Conservation (phyloP, 2,888 invertebrate species). For the Bedellia somnulentella region DNA sequence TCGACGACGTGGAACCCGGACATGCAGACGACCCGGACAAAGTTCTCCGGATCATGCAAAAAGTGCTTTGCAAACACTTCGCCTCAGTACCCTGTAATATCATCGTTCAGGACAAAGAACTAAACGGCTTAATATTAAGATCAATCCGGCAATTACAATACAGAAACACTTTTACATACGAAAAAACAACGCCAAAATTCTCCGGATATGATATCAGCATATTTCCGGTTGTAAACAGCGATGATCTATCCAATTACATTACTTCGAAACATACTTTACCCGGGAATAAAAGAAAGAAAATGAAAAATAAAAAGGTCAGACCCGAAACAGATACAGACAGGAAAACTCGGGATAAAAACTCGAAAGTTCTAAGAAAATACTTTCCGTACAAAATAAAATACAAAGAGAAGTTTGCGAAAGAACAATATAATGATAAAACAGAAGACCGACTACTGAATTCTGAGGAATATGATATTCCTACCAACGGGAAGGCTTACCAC, state of each 20-base stretch:
- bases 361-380: too few species aligned
- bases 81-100: conserved; percentile 36
- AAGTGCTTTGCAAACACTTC: conserved; percentile 38
- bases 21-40: conserved; percentile 1
- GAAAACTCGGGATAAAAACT: conserved; percentile 30
- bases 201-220: too few species aligned
- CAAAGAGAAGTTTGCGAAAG: too few species aligned
- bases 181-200: too few species aligned
- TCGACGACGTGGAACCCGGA: conserved; percentile 4
- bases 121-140: conserved; percentile 27
- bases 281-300: too few species aligned
- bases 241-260: conserved; percentile 32
- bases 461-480: background rate
- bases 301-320: too few species aligned
- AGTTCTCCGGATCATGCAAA: conserved; percentile 30
- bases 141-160: conserved; percentile 37
- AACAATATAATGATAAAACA: background rate
- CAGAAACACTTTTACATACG: too few species aligned
- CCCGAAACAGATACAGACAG: too few species aligned
- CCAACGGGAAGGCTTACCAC: background rate
- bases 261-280: too few species aligned
- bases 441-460: background rate
- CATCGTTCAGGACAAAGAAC: conserved; percentile 27
- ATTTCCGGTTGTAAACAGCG: conserved; percentile 31
- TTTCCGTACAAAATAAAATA: conserved; percentile 49